phyloP scores from a whole-genome alignment of 2,113 vertebrate genomes.

The Naja naja region DNA sequence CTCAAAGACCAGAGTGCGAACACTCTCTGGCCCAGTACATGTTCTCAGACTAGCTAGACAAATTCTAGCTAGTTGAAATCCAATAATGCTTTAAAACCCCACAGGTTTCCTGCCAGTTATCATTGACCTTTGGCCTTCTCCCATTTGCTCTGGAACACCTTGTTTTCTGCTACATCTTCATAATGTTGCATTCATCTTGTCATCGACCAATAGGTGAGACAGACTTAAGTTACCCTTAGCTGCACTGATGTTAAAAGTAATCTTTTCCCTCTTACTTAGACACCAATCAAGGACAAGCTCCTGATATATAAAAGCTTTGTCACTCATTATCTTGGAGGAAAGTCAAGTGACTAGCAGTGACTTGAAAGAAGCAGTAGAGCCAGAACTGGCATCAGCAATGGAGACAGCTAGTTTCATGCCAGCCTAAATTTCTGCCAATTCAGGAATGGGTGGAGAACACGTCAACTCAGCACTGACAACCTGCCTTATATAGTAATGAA shows the following conservation, averaged over 20 bases:
- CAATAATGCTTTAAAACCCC: neutral
- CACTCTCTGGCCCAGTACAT: neutral
- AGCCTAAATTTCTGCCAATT: neutral
- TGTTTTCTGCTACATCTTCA: neutral
- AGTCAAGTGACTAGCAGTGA: neutral
- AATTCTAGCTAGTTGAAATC: neutral
- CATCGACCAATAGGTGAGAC: neutral
- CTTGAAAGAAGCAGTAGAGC: neutral
- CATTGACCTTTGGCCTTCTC: neutral
- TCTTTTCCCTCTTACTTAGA: neutral
- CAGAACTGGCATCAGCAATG: neutral
- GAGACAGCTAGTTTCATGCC: neutral
- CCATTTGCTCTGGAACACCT: neutral
- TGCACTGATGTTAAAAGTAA: neutral
- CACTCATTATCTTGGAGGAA: neutral
- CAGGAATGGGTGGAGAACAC: neutral
- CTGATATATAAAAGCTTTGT: neutral
- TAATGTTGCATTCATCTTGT: neutral
- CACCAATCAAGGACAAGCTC: neutral
- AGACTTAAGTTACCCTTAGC: neutral
- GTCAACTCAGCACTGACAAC: neutral
- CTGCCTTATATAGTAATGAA: neutral
- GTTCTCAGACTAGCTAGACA: neutral
- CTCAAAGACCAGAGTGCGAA: neutral
- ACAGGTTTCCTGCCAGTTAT: neutral